These are phyloP conservation scores for Monochamus alternatus DNA, from an alignment of 2,888 invertebrate genomes.

Conservation along the genomic window DNA sequence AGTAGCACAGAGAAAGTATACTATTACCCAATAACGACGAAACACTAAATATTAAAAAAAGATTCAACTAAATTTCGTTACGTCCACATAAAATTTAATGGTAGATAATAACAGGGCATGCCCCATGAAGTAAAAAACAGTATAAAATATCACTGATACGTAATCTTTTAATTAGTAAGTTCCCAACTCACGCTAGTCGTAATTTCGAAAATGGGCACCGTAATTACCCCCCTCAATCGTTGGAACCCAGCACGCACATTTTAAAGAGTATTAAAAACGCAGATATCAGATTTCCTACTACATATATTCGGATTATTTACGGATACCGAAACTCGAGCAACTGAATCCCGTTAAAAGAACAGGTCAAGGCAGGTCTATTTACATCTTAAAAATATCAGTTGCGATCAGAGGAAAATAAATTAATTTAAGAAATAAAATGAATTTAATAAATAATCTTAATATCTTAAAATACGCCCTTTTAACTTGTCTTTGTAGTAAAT, in stretches of 20 bases:
- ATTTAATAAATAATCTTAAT: too few relatives aligned
- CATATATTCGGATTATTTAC: neutral
- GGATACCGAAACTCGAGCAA: neutral
- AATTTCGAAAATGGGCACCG: constrained; percentile 10
- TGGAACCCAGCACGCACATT: neutral
- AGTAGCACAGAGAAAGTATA: neutral
- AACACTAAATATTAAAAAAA: too few relatives aligned
- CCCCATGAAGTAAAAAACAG: neutral
- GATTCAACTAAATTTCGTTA: neutral
- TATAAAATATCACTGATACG: constrained; percentile 21
- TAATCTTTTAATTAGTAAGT: constrained; percentile 20
- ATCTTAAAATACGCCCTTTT: too few relatives aligned
- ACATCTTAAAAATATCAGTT: neutral
- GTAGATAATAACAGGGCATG: constrained; percentile 32
- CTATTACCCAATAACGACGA: constrained; percentile 1
- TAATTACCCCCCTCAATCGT: constrained; percentile 4
- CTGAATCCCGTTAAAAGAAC: neutral
- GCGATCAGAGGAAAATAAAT: too few relatives aligned
- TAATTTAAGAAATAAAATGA: too few relatives aligned
- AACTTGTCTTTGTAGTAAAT: too few relatives aligned
- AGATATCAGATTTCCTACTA: neutral
- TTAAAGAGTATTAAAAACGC: neutral
- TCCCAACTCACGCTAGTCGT: constrained; percentile 11
- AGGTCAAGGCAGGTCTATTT: constrained; percentile 1
- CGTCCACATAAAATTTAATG: constrained; percentile 41